A percentile compares a stretch with the other conserved stretches of the same genome.
Evolutionary conservation across 2,797 vertebrate genomes (phyloP).

Genomic region (Acrocephalus scirpaceus): DNA sequence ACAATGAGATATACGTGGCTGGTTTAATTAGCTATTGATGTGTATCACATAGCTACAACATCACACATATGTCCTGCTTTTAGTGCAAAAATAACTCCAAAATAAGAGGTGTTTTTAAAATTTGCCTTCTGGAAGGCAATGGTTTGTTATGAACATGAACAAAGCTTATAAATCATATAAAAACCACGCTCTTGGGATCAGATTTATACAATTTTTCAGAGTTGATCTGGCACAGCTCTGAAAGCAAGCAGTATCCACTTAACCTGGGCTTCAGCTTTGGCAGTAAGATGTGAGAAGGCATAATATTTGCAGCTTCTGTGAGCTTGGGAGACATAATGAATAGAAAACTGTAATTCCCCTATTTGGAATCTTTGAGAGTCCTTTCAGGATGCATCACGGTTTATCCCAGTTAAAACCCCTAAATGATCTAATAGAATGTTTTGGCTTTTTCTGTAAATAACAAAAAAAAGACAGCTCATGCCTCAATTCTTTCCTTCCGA

Average conservation of each 20-base stretch:
- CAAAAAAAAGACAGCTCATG: not conserved
- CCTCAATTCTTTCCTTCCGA: not conserved
- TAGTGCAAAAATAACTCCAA: not conserved
- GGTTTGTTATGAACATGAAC: not conserved
- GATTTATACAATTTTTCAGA: not conserved
- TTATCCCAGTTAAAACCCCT: not conserved
- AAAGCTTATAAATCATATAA: not conserved
- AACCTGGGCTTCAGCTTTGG: not conserved
- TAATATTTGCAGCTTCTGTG: not conserved
- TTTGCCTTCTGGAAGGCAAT: not conserved
- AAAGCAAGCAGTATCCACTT: not conserved
- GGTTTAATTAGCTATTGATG: not conserved
- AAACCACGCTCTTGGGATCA: not conserved
- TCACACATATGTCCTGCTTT: not conserved
- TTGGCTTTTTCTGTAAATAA: not conserved
- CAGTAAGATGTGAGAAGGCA: not conserved
- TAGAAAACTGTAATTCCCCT: not conserved
- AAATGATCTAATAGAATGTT: not conserved
- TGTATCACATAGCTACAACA: not conserved
- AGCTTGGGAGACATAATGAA: not conserved
- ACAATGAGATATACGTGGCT: not conserved
- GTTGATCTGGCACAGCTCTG: not conserved
- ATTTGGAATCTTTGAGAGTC: not conserved
- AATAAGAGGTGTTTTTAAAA: not conserved
- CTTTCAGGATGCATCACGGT: not conserved